Evolutionary conservation across 2,797 vertebrate species (phyloP).

Genomic region (Phrynocephalus vlangalii): DNA sequence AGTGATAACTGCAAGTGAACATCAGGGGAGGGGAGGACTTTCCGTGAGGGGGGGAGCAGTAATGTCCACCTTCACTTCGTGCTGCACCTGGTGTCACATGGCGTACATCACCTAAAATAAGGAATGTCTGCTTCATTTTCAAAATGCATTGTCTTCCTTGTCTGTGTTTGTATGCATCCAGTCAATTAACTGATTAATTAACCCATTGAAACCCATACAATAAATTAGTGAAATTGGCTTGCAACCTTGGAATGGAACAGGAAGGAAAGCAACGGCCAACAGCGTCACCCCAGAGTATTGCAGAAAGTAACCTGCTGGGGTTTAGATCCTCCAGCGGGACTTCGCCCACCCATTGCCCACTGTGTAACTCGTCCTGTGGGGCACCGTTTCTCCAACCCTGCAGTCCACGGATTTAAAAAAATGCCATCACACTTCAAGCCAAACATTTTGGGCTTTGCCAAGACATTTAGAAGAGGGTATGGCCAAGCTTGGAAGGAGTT

Average conservation of each 20-base stretch:
- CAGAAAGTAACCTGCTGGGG: not conserved
- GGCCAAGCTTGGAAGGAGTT: slow-evolving; percentile 32
- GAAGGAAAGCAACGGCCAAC: not conserved
- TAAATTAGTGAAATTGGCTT: not conserved
- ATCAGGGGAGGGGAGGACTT: not conserved
- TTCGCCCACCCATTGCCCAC: not conserved
- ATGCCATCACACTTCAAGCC: not conserved
- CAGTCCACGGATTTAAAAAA: not conserved
- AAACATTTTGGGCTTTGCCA: not conserved
- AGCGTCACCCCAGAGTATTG: not conserved
- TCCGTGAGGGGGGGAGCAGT: not conserved
- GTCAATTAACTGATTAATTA: not conserved
- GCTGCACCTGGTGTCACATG: not conserved
- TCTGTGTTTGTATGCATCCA: not conserved
- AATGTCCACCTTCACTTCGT: not conserved
- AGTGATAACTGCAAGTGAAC: too few relatives aligned
- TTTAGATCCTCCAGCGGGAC: not conserved
- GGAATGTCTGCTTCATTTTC: not conserved
- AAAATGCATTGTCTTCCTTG: not conserved
- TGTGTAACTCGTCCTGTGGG: not conserved
- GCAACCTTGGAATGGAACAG: not conserved
- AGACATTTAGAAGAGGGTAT: slow-evolving; percentile 38
- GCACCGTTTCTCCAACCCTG: not conserved
- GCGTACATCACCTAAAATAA: not conserved
- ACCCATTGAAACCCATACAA: not conserved